Evolutionary conservation across 2,888 invertebrate species (phyloP), one percentile per base, ranked within the genome.

Genomic region (Nemapogon koenigi): DNA sequence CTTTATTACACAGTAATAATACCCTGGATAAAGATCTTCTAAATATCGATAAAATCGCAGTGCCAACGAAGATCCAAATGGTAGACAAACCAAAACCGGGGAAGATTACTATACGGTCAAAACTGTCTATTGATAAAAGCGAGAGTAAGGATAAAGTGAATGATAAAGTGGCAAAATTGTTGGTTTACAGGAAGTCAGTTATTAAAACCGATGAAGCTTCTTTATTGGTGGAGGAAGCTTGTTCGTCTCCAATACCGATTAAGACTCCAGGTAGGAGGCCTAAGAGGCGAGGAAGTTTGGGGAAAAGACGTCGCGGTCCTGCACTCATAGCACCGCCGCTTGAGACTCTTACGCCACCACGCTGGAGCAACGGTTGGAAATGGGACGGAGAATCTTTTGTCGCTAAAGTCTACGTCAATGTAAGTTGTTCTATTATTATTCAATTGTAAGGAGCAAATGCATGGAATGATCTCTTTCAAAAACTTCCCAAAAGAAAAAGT

Each of bases 311-410:
- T 56, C 61, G 35, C 11, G 52, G 35, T 43, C 39, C 40, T 32
- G 47, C 43, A 43, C 39, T 46, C 11, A 44, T 43, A 19, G 48
- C 39, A 26, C 43, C 49, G 27, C 48, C 44, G 26, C 41, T 36
- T 8, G n/a, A 41, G 18, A 42, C 43, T 30, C 42, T 40, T 16
- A 57, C 60, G 35, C 58, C 64, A 11, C 76, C 75, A 10, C 58
- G 73, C 46, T 94, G 92, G 92, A 92, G 91, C 58, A 94, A 95
- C 60, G 94, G 94, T 17, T 95, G 95, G 95, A 85, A 83, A 45
- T 95, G 94, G 91, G 89, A 90, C 57, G 94, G 94, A 33, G 87
- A 91, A 48, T 82, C 90, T 19, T 90, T 87, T 59, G 83, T 91
- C 56, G 87, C 89, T 46, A 89, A 89, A 80, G 90, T 95, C 52